Evolutionary conservation across 2,888 invertebrate species (phyloP).

Genomic region (Rhyacophila evoluta): DNA sequence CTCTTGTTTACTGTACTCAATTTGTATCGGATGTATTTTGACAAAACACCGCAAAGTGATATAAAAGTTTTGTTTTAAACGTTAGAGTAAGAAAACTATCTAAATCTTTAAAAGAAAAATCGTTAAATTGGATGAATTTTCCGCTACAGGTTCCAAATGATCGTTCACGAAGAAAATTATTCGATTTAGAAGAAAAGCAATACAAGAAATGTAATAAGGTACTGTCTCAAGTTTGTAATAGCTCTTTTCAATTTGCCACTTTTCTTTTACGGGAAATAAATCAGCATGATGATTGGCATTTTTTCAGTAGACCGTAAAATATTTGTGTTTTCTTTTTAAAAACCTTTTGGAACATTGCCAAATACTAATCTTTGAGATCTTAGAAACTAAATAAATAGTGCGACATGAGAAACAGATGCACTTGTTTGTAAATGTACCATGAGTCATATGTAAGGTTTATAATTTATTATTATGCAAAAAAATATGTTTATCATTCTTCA

Average conservation of each 20-base stretch:
- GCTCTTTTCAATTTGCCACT: background rate
- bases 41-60: too few species aligned
- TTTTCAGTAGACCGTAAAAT: background rate
- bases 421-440: too few species aligned
- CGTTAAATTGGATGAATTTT: background rate
- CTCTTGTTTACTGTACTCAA: too few species aligned
- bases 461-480: too few species aligned
- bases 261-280: slow-evolving; percentile 1
- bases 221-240: background rate
- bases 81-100: background rate
- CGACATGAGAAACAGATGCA: too few species aligned
- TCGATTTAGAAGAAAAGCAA: background rate
- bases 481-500: too few species aligned
- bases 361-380: too few species aligned
- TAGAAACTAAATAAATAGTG: too few species aligned
- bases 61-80: background rate
- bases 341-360: too few species aligned
- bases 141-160: background rate
- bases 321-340: too few species aligned
- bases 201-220: background rate
- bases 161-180: slow-evolving; percentile 4
- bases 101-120: background rate
- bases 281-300: background rate
- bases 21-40: too few species aligned
- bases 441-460: too few species aligned